Evolutionary conservation across 1,140 invertebrate species (phyloP), one percentile per base, ranked within the genome.

Genomic region (Pinna nobilis): DNA sequence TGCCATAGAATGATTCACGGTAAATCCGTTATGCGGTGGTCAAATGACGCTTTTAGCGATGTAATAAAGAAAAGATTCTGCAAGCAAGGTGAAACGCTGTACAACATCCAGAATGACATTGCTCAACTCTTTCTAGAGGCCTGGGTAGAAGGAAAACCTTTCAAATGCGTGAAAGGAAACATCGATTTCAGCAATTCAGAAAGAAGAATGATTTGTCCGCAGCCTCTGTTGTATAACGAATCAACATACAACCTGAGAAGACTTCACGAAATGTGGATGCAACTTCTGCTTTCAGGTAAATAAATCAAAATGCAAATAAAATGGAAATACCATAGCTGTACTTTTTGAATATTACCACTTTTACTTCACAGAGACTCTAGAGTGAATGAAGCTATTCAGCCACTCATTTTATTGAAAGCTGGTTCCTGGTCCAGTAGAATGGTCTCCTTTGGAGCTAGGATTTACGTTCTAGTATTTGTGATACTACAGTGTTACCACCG

Each of bases 211-310:
- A 64, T 83, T 15, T 76, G 76, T 50, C 83, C 77, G 39, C 83
- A 86, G 33, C 84, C 82, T 23, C 70, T 84, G 18, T 55, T 83
- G 0, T 84, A 83, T 55, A 81, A 73, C 44, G 80, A 83, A 41
- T 53, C 68, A n/a, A 78, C 67, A 60, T 84, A 86, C 67, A 85
- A 85, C 63, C 53, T 53, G 15, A 70, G 88, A 23, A 83, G 83
- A 67, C 76, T 89, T 0, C 82, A 88, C 39, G 87, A 89, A 81
- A 74, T 89, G 1, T 90, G 88, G 88, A 86, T 81, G 57, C 89
- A 90, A 60, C 79, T 90, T 3, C 68, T 89, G 32, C 75, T 84
- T 28, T 81, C 84, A 67, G 86, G 88, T 88, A 44, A 23, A 59
- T 15, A 50, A 47, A 3, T n/a, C n/a, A n/a, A n/a, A n/a, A n/a